Percentiles rank a stretch among this genome's conserved stretches.
Conservation (phyloP, 2,113 vertebrate species). For the Coturnix japonica region DNA sequence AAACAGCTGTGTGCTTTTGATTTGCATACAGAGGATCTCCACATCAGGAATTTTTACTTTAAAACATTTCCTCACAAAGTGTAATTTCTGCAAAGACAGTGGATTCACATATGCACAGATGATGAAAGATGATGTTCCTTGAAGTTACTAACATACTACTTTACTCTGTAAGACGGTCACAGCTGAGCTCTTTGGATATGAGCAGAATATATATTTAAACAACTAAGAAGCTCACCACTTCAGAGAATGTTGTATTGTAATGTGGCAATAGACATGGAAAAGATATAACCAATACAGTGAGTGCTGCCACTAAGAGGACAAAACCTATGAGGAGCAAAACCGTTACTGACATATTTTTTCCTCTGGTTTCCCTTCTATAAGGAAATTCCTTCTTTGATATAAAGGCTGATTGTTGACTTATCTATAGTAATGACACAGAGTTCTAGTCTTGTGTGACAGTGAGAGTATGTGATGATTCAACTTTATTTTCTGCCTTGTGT, state of each 20-base stretch:
- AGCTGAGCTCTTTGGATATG: background rate
- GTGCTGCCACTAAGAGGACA: background rate
- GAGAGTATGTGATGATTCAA: background rate
- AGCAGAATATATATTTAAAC: background rate
- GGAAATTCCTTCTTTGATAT: background rate
- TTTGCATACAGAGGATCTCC: background rate
- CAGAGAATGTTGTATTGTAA: background rate
- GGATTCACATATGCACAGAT: background rate
- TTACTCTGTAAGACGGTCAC: background rate
- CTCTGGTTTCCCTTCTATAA: background rate
- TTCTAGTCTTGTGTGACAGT: background rate
- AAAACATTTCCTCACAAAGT: background rate
- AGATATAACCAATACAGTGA: background rate
- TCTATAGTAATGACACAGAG: background rate
- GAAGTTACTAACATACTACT: background rate
- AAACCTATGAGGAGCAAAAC: background rate
- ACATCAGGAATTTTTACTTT: background rate
- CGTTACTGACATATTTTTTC: background rate
- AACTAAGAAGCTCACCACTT: background rate
- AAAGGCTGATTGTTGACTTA: background rate
- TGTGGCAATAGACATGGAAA: background rate
- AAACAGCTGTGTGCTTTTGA: background rate
- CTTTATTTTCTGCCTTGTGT: conserved; percentile 1
- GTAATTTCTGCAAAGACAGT: background rate
- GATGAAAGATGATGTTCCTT: background rate